Evolutionary conservation across 2,797 vertebrate species (phyloP).

Genomic region (Mormyrops attenuatus): DNA sequence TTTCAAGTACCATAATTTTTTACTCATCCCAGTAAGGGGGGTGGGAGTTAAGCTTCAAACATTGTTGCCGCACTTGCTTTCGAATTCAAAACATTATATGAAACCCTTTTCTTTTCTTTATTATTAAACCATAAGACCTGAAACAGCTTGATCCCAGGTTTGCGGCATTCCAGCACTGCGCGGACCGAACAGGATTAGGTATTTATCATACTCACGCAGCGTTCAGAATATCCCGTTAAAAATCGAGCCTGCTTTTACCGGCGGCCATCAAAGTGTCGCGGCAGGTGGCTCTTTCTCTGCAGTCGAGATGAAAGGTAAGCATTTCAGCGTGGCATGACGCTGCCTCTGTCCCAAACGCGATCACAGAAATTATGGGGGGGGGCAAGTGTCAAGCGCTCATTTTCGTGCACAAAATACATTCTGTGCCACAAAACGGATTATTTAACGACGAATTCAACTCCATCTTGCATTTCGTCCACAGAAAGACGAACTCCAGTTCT

Average conservation of each 20-base stretch:
- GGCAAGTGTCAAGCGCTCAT: neutral
- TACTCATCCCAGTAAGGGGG: neutral
- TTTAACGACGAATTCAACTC: neutral
- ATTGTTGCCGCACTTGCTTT: neutral
- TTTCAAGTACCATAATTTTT: neutral
- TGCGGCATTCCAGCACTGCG: neutral
- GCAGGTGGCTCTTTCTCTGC: neutral
- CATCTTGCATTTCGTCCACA: neutral
- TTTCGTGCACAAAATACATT: neutral
- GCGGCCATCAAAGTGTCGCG: neutral
- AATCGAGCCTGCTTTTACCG: neutral
- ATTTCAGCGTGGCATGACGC: neutral
- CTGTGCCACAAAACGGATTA: too few relatives aligned
- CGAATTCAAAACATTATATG: neutral
- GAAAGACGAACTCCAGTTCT: neutral
- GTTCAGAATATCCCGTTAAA: neutral
- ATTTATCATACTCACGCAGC: neutral
- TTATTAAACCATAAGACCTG: neutral
- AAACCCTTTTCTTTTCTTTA: neutral
- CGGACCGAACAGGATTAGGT: neutral
- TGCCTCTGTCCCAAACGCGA: neutral
- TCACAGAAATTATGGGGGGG: neutral
- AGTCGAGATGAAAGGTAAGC: neutral
- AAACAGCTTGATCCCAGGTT: neutral
- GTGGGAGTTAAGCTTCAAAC: neutral